Conservation (phyloP, 2,797 vertebrate genomes). For the Potorous gilbertii region DNA sequence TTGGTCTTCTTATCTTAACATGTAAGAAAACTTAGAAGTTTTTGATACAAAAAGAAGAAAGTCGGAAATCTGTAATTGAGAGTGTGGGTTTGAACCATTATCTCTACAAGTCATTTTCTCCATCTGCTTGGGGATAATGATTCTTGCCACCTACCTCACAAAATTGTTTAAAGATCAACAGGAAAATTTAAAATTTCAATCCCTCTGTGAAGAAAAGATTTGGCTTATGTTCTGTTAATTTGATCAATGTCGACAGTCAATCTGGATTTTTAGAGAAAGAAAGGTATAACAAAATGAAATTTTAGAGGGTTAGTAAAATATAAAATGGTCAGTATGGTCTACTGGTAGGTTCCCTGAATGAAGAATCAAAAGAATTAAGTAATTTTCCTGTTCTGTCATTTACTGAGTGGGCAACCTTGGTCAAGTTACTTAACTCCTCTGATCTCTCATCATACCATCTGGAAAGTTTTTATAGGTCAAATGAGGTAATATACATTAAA, state of each 20-base stretch:
- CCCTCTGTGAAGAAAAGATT: slow-evolving; percentile 1
- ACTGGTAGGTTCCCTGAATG: neutral
- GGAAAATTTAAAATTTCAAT: neutral
- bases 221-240: neutral
- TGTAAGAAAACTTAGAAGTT: neutral
- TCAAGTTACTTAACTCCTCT: neutral
- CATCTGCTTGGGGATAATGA: neutral
- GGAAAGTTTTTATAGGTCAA: neutral
- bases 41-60: neutral
- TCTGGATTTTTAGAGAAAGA: neutral
- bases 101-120: slow-evolving; percentile 14
- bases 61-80: neutral
- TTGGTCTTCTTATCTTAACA: neutral
- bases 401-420: neutral
- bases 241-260: neutral
- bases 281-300: neutral
- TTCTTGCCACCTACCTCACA: neutral
- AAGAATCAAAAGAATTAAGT: neutral
- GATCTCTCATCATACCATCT: neutral
- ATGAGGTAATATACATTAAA: neutral
- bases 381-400: neutral
- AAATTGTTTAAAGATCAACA: neutral
- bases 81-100: neutral
- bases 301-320: neutral
- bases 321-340: neutral